Evolutionary conservation across 2,797 vertebrate genomes (phyloP).

Genomic region (Aldrovandia affinis): DNA sequence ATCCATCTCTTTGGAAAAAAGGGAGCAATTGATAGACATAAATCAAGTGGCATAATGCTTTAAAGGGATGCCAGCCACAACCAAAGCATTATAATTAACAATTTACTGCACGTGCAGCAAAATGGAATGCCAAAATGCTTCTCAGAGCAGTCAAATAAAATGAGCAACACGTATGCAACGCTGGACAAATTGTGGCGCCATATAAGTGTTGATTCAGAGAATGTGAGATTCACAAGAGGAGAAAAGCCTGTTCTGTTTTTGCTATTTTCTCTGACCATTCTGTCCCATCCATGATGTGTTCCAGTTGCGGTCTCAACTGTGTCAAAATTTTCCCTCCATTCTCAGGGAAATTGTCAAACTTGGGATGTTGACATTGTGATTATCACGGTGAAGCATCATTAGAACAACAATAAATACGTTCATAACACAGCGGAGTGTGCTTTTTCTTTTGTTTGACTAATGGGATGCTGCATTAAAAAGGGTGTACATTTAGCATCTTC

Average conservation of each 20-base stretch:
- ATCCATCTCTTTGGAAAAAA: slow-evolving; percentile 3
- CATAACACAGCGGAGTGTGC: neutral
- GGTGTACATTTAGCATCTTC: no score
- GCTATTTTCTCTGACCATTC: slow-evolving; percentile 73
- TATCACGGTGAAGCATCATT: neutral
- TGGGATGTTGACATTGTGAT: neutral
- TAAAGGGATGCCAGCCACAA: slow-evolving; percentile 60
- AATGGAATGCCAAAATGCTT: slow-evolving; percentile 86
- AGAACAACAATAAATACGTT: neutral
- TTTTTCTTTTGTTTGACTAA: neutral
- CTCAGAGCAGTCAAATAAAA: slow-evolving; percentile 86
- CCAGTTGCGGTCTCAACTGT: slow-evolving; percentile 69
- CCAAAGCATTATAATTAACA: slow-evolving; percentile 83
- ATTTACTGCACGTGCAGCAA: slow-evolving; percentile 86
- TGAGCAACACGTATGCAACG: slow-evolving; percentile 85
- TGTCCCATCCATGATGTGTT: slow-evolving; percentile 76
- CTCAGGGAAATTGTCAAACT: neutral
- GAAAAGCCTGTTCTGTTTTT: slow-evolving; percentile 76
- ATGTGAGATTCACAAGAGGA: slow-evolving; percentile 81
- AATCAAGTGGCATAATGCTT: slow-evolving; percentile 85
- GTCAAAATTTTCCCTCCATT: neutral
- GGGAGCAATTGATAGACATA: slow-evolving; percentile 41
- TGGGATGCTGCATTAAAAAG: neutral
- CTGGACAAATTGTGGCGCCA: slow-evolving; percentile 86
- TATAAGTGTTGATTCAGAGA: slow-evolving; percentile 84